Base-by-base conservation (phyloP, 2,113 vertebrate species). In the Melanotaenia duboulayi region DNA sequence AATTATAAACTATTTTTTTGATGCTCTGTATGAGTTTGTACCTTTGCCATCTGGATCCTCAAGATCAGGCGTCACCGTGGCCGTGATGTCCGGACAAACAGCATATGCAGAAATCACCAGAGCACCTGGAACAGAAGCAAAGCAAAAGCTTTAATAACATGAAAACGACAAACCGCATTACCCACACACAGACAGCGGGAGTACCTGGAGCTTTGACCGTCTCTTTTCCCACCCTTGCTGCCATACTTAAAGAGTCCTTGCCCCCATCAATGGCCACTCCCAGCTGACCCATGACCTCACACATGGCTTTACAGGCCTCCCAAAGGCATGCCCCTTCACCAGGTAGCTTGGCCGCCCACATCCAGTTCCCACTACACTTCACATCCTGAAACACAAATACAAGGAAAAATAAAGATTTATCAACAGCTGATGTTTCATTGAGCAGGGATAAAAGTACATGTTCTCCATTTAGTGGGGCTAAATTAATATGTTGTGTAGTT, bases 161-260 rank as follows among this genome's bases (percentile, higher is more conserved):
- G 13, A 14, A 28, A 5, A 1, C 8, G 17, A 17, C 3, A 32
- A 44, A 37, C 11, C 32, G 1, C 11, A 2, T 11, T 1, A 37
- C n/a, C 48, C 2, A 56, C 1, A 44, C 1, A 48, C 1, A 32
- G 2, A 32, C 51, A 39, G 5, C 4, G 23, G 50, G 7, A 19
- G 13, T 73, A 98, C 97, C 97, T 74, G 97, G 97, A 7, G 97
- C 96, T 84, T 94, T 93, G 66, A 97, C 95, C 0, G 95, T 96
- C 55, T 97, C 93, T 4, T 71, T 72, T 17, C 94, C 91, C 0
- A 97, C 95, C 3, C 97, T 92, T 3, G 96, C 97, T 0, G 96
- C 97, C 97, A 98, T 98, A 87, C 96, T 97, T 65, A 98, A 94
- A 0, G 96, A 98, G 83, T 98, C 97, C 67, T 98, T 98, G 75